phyloP scores from a whole-genome alignment of 2,797 vertebrate genomes.

The Geotrypetes seraphini region DNA sequence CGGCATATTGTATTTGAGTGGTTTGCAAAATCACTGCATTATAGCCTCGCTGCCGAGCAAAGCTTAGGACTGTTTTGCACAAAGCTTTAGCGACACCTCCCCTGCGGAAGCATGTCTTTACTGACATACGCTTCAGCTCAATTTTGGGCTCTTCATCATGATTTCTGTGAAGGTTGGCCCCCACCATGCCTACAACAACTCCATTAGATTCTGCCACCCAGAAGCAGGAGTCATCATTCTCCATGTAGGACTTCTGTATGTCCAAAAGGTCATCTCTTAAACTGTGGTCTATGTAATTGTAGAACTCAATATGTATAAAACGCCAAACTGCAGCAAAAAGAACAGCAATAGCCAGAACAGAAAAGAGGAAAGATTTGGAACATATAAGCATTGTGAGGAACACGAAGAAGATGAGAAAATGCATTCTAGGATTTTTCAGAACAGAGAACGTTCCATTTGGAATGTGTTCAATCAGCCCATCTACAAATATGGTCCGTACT shows the following conservation, averaged over 20 bases:
- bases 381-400: not conserved
- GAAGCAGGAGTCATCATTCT: constrained; percentile 14
- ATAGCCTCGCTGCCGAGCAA: constrained; percentile 22
- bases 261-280: constrained; percentile 25
- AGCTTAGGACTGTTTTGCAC: constrained; percentile 16
- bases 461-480: constrained; percentile 59
- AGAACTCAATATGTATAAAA: not conserved
- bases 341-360: not conserved
- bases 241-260: constrained; percentile 30
- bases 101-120: constrained; percentile 15
- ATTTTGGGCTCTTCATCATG: constrained; percentile 9
- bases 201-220: constrained; percentile 29
- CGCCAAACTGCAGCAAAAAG: not conserved
- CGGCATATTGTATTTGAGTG: constrained; percentile 18
- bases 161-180: constrained; percentile 2
- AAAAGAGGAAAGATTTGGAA: not conserved
- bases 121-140: constrained; percentile 31
- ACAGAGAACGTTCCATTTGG: constrained; percentile 45
- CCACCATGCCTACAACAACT: constrained; percentile 25
- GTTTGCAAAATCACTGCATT: constrained; percentile 28
- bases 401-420: not conserved
- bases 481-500: constrained; percentile 51
- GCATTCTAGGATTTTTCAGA: constrained; percentile 40
- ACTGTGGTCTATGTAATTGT: not conserved
- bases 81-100: constrained; percentile 14